Evolutionary conservation across 2,797 vertebrate species (phyloP).

Genomic region (Schizopygopsis pylzovi): DNA sequence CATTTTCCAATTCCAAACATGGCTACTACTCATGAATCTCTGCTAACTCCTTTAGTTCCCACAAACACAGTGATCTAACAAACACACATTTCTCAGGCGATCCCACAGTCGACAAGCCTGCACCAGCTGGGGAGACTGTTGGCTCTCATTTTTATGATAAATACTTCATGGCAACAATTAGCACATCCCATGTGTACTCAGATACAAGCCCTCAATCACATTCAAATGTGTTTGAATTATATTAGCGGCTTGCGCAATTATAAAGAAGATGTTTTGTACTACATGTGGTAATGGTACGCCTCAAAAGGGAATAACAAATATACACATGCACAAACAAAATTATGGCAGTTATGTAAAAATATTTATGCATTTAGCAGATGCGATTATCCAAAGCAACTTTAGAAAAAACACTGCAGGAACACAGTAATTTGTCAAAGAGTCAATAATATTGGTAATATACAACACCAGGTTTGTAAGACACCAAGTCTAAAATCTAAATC

Average conservation of each 20-base stretch:
- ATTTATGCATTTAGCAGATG: constrained; percentile 2
- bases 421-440: background rate
- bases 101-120: constrained; percentile 26
- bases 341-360: background rate
- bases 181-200: constrained; percentile 48
- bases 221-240: constrained; percentile 50
- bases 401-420: background rate
- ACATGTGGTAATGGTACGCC: constrained; percentile 27
- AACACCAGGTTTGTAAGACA: background rate
- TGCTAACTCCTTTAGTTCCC: background rate
- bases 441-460: background rate
- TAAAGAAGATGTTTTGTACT: constrained; percentile 39
- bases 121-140: constrained; percentile 46
- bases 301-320: background rate
- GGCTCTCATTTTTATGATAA: constrained; percentile 54
- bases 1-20: background rate
- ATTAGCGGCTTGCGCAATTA: constrained; percentile 47
- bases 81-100: constrained; percentile 24
- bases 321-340: background rate
- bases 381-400: background rate
- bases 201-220: constrained; percentile 58
- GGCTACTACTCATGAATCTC: background rate
- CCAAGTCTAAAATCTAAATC: background rate
- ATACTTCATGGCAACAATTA: constrained; percentile 57
- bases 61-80: constrained; percentile 19